phyloP scores from a whole-genome alignment of 2,113 vertebrate species.

The Glaucidium brasilianum region DNA sequence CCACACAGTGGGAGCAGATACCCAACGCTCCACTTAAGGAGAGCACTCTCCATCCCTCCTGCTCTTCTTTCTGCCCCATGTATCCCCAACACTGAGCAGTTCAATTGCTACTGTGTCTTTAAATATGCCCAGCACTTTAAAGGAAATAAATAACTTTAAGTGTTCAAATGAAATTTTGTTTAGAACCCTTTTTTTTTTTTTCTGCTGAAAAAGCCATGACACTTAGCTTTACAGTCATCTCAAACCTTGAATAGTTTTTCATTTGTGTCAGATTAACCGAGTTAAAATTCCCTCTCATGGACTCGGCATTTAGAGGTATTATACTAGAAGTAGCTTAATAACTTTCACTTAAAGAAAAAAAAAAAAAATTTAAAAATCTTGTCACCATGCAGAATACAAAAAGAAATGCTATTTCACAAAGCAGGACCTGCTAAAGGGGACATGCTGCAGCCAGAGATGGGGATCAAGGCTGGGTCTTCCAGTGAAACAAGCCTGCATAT shows the following conservation, averaged over 20 bases:
- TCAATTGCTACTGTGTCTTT: neutral
- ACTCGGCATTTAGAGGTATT: slow-evolving; percentile 49
- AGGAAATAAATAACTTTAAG: slow-evolving; percentile 19
- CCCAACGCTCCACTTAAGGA: neutral
- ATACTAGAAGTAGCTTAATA: slow-evolving; percentile 38
- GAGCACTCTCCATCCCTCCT: neutral
- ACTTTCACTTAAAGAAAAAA: slow-evolving; percentile 1
- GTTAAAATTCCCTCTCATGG: slow-evolving; percentile 59
- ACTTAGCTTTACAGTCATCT: slow-evolving; percentile 48
- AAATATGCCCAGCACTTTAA: neutral
- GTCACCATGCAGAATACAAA: neutral
- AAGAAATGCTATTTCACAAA: slow-evolving; percentile 7
- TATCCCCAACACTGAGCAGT: neutral
- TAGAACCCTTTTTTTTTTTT: neutral
- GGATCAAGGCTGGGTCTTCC: neutral
- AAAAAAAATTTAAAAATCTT: neutral
- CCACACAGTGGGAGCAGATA: neutral
- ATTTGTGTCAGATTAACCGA: slow-evolving; percentile 60
- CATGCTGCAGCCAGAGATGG: neutral
- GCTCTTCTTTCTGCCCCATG: neutral
- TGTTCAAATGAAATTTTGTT: slow-evolving; percentile 19
- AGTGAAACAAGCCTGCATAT: neutral
- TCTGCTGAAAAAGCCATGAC: neutral
- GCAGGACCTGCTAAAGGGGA: neutral
- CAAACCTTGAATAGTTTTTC: slow-evolving; percentile 50